Evolutionary conservation across 1,140 invertebrate species (phyloP).

Genomic region (Pseudomyrmex flavicornis): DNA sequence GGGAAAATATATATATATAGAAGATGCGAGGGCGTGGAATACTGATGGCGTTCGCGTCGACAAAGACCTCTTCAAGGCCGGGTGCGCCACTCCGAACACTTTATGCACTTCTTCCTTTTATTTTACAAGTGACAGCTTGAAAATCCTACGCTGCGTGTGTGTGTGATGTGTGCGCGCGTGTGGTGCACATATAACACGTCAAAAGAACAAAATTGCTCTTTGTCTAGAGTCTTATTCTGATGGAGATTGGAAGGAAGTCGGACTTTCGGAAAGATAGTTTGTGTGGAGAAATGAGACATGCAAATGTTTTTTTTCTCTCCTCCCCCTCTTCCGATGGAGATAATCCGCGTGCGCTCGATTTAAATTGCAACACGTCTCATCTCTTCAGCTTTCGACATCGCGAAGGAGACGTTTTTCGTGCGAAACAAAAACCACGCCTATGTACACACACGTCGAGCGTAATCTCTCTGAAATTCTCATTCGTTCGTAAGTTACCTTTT

Average conservation of each 20-base stretch:
- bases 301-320: too few species aligned
- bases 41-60: constrained; percentile 77
- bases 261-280: too few species aligned
- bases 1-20: constrained; percentile 75
- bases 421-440: constrained; percentile 6
- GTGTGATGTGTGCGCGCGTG: too few species aligned
- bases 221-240: not conserved
- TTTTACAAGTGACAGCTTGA: constrained; percentile 41
- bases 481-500: not conserved
- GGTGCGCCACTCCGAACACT: constrained; percentile 71
- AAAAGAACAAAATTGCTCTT: constrained; percentile 5
- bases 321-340: too few species aligned
- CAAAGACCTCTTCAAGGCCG: constrained; percentile 82
- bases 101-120: constrained; percentile 58
- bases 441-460: not conserved
- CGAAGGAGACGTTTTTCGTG: not conserved
- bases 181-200: not conserved
- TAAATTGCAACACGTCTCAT: not conserved
- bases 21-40: constrained; percentile 81
- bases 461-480: not conserved
- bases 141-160: constrained; percentile 2
- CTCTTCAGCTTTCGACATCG: not conserved
- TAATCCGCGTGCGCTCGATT: too few species aligned
- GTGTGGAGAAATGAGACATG: too few species aligned
- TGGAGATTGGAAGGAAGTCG: too few species aligned